Evolutionary conservation across 1,140 invertebrate genomes (phyloP), one percentile per base, ranked within the genome.

Genomic region (Goniozus legneri): DNA sequence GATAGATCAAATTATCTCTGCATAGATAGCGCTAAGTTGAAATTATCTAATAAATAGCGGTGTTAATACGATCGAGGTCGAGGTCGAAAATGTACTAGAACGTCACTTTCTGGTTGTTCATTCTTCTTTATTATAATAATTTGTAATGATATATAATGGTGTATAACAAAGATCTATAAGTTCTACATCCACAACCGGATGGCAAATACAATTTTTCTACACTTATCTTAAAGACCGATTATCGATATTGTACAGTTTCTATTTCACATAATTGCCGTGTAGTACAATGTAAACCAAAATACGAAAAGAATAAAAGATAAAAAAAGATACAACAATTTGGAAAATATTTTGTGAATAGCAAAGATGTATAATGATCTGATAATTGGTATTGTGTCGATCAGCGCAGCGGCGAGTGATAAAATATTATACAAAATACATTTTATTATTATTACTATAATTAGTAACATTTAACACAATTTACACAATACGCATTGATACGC

Each of bases 111-210:
- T n/a, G n/a, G n/a, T n/a, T n/a, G n/a, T n/a, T 48, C 51, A 48
- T 47, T 50, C 32, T 54, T 62, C 31, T 68, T 70, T 67, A 67
- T 71, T 66, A 67, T 57, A 69, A 65, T 64, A 64, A 52, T 67
- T 64, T 62, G 58, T 67, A 65, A 63, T 47, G 55, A 44, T 54
- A 54, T 54, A 56, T 38, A 43, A 52, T 54, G 44, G 58, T 57
- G 67, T 71, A 71, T 48, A 67, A 69, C 71, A 70, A 67, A 71
- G 59, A 67, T 71, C 60, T 73, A 70, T 71, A 70, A 69, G 57
- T 58, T 69, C 61, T 70, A 69, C 67, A 49, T 71, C 66, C 67
- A 71, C 62, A 71, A 71, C 69, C 70, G 59, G 61, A 62, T 65
- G 67, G 64, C 65, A 69, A 69, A 69, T 65, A 56, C 53, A 69